Evolutionary conservation across 2,113 vertebrate genomes (phyloP).

Genomic region (Diphyllodes magnificus): DNA sequence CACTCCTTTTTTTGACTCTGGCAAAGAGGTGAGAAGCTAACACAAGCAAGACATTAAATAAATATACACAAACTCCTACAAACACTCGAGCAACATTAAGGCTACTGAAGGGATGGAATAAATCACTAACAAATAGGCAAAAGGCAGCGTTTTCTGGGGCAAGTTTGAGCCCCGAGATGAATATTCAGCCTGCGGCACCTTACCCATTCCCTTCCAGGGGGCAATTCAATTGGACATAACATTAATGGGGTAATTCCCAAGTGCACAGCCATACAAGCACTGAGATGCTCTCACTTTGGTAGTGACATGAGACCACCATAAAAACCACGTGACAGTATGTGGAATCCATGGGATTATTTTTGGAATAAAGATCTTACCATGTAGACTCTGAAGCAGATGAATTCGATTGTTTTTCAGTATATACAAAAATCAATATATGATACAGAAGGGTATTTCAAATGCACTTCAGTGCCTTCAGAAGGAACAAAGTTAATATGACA

Average conservation of each 20-base stretch:
- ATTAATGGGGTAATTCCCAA: not conserved
- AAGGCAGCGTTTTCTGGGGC: not conserved
- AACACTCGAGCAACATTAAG: not conserved
- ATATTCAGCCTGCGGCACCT: not conserved
- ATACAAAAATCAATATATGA: conserved; percentile 36
- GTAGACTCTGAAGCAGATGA: not conserved
- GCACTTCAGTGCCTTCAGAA: conserved; percentile 25
- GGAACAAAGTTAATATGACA: conserved; percentile 18
- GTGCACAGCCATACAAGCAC: not conserved
- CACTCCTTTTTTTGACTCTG: not conserved
- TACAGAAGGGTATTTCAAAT: conserved; percentile 48
- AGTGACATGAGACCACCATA: not conserved
- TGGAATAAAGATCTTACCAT: not conserved
- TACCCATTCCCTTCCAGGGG: not conserved
- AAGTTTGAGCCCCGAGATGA: not conserved
- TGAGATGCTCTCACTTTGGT: not conserved
- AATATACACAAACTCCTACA: not conserved
- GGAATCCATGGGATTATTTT: not conserved
- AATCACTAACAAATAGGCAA: not conserved
- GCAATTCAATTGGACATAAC: not conserved
- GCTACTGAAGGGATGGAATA: not conserved
- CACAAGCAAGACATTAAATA: not conserved
- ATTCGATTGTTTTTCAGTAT: not conserved
- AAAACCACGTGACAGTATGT: not conserved
- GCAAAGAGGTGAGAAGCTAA: not conserved